phyloP scores from a whole-genome alignment of 23 tunicate species.

The Trididemnum nubilum region DNA sequence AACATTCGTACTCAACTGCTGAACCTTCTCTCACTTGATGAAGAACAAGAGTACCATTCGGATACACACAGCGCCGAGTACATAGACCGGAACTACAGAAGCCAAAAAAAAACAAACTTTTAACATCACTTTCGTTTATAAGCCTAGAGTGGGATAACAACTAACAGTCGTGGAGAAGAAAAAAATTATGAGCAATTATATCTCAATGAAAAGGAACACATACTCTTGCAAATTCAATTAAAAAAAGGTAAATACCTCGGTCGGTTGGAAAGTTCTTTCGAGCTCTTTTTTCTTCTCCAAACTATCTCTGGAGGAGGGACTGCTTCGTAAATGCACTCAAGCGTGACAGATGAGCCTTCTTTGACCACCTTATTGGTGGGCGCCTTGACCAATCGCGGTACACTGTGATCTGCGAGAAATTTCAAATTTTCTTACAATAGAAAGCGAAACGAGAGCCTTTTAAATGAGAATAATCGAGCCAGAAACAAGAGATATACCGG shows the following conservation, averaged over 20 bases:
- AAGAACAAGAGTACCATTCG: constrained; percentile 26
- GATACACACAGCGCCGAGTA: constrained; percentile 2
- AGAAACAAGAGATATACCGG: too few relatives aligned
- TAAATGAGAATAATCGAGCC: too few relatives aligned
- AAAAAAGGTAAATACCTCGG: neutral
- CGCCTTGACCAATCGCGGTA: neutral
- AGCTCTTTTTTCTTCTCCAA: neutral
- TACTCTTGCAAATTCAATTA: neutral
- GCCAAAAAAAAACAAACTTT: neutral
- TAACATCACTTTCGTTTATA: too few relatives aligned
- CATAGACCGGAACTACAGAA: neutral
- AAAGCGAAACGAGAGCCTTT: too few relatives aligned
- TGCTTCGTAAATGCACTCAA: constrained; percentile 22
- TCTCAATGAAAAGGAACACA: neutral
- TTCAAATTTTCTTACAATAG: neutral
- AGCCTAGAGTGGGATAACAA: neutral
- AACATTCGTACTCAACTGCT: constrained; percentile 10
- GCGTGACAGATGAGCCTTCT: neutral
- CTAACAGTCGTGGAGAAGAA: neutral
- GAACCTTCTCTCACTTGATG: neutral
- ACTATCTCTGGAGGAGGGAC: constrained; percentile 25
- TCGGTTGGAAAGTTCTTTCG: neutral
- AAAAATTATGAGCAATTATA: too few relatives aligned
- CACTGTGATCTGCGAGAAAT: constrained; percentile 1
- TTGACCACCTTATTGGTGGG: constrained; percentile 10